Evolutionary conservation across 2,797 vertebrate genomes (phyloP), one percentile per base, ranked within the genome.

Genomic region (Manis javanica): DNA sequence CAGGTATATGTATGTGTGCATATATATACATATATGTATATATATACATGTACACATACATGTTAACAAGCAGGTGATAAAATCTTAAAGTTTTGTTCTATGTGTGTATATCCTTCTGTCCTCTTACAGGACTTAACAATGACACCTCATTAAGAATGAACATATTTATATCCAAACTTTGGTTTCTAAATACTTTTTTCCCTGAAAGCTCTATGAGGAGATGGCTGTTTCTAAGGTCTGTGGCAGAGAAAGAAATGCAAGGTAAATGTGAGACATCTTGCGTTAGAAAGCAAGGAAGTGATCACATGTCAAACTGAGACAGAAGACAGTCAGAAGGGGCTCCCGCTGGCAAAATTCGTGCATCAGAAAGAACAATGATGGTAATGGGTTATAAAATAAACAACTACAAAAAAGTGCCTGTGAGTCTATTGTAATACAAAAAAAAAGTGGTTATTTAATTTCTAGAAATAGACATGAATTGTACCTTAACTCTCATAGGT

Each of bases 101-200:
- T 39, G 63, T 86, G 26, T 90, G 7, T 26, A 29, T 91, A 59
- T 66, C 23, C 9, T 49, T 83, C 19, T 71, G 24, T 42, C 24
- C 18, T 37, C 37, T 85, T 39, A 84, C 86, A 91, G 16, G 16
- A 68, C 39, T 77, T 91, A 83, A 53, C n/a, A 78, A 34, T 84
- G 42, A 49, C 19, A 83, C 15, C 57, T 78, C n/a, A 71, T n/a
- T 95, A 69, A 23, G 66, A 51, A 77, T 81, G 49, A 94, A 12
- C 18, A 49, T 34, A 63, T 59, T 18, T 77, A 72, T 74, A 79
- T 19, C 26, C 26, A 92, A 61, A 74, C 55, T 85, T 78, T 82
- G 37, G 2, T 68, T 94, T 90, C 59, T 85, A 87, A 87, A 95
- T 75, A 87, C 13, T 77, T 84, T 85, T 84, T 26, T 71, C 90